Conservation (phyloP, 2,797 vertebrate species). For the Centropyge bicolor region DNA sequence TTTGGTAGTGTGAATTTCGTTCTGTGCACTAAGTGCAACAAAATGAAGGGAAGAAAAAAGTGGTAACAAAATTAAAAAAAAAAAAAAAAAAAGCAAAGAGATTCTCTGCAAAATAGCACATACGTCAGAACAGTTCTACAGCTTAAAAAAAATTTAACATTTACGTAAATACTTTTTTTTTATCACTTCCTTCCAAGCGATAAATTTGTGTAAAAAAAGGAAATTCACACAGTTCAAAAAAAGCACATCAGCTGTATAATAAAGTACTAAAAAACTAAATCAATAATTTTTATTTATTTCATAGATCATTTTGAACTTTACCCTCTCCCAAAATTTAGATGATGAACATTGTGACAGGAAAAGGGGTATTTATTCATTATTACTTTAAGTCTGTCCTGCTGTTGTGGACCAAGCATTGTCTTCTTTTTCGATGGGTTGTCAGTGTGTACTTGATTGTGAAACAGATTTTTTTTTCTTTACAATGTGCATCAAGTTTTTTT, state of each 20-base stretch:
- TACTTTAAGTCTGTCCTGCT: constrained; percentile 87
- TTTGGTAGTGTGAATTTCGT: constrained; percentile 83
- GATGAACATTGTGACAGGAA: constrained; percentile 89
- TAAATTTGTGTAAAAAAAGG: constrained; percentile 90
- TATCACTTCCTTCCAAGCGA: constrained; percentile 88
- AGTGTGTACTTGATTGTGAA: constrained; percentile 84
- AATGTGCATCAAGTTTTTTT: constrained; percentile 81
- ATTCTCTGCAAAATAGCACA: constrained; percentile 90
- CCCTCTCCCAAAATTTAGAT: constrained; percentile 87
- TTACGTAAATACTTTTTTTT: constrained; percentile 89
- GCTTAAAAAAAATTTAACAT: constrained; percentile 89
- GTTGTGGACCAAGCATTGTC: constrained; percentile 85
- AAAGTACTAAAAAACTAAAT: constrained; percentile 99
- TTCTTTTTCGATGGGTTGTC: constrained; percentile 84
- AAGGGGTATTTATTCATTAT: constrained; percentile 84
- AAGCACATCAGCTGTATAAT: constrained; percentile 98
- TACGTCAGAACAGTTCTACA: constrained; percentile 91
- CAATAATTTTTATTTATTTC: constrained; percentile 88
- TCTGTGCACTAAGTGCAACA: constrained; percentile 89
- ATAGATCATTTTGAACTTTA: constrained; percentile 87
- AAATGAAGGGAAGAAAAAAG: constrained; percentile 64
- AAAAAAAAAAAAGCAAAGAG: constrained; percentile 58
- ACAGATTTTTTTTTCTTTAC: constrained; percentile 83
- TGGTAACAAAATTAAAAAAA: constrained; percentile 45
- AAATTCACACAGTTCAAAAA: constrained; percentile 97